A percentile compares a stretch with the other conserved stretches of the same genome.
These are phyloP conservation scores for Lineus longissimus DNA, from an alignment of 1,140 invertebrate species.

Conservation along the genomic window DNA sequence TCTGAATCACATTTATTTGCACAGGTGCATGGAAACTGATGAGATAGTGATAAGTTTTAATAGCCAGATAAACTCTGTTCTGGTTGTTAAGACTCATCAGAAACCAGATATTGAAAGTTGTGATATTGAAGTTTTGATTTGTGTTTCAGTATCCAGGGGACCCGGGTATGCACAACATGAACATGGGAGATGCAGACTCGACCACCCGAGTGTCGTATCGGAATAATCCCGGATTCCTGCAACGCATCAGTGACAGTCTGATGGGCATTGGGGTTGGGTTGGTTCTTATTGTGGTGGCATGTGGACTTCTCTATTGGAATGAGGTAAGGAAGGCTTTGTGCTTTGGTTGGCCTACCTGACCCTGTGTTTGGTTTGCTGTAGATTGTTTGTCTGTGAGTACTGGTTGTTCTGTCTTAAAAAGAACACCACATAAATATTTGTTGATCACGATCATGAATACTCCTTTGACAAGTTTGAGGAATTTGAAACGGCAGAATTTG, in stretches of 20 bases:
- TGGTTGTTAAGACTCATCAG: background rate
- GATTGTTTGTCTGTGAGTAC: no score
- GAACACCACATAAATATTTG: no score
- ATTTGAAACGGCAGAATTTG: no score
- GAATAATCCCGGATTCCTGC: conserved; percentile 32
- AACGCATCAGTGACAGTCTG: conserved; percentile 34
- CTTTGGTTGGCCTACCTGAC: no score
- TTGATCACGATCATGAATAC: no score
- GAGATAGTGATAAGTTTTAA: no score
- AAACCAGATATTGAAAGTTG: background rate
- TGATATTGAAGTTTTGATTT: background rate
- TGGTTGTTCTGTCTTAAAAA: no score
- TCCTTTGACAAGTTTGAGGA: no score
- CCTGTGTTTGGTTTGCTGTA: no score
- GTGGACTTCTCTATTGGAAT: conserved; percentile 68
- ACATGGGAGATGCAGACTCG: conserved; percentile 17
- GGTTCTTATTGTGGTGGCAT: conserved; percentile 28
- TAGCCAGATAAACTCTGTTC: no score
- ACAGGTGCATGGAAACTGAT: no score
- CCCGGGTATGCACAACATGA: conserved; percentile 27
- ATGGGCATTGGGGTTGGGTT: conserved; percentile 40
- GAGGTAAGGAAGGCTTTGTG: conserved; percentile 58
- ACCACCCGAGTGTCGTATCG: conserved; percentile 33
- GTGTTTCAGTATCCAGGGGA: conserved; percentile 33
- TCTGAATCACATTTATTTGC: no score